Evolutionary conservation across 2,113 vertebrate genomes (phyloP), one percentile per base, ranked within the genome.

Genomic region (Opisthocomus hoazin): DNA sequence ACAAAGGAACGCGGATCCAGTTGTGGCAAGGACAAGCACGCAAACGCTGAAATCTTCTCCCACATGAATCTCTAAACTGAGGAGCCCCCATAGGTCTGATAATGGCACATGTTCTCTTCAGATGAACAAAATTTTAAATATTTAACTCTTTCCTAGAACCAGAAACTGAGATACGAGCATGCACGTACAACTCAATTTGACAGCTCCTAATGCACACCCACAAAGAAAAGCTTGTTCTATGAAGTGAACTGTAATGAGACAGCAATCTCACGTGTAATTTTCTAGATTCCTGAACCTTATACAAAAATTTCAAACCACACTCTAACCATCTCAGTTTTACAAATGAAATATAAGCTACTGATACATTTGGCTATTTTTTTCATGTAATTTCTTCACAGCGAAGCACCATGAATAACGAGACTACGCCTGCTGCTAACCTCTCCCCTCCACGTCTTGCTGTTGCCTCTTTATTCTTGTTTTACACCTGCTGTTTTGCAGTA

Each of bases 401-500:
- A 94, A 96, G 75, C 93, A 96, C 76, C 13, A 6, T 58, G 27
- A 93, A 63, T 64, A 81, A 78, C 78, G 65, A 87, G 11, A 27
- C 66, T 85, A 16, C 46, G n/a, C 54, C 82, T 90, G 61, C 96
- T 94, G 81, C 89, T 97, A 88, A 97, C 96, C 82, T 94, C 85
- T 89, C 79, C 34, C 63, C 87, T 95, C 76, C 87, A 95, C 92
- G 96, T 94, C 96, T 91, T 93, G 84, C 94, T 94, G 70, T 86
- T 92, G 79, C 56, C 69, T 93, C 60, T 93, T 84, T 89, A 80
- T 91, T 97, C 20, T 96, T 96, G 85, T 96, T 93, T 93, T 86
- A 94, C 70, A 86, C 92, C 86, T 93, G 89, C 95, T 97, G 82
- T 78, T 97, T 96, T 94, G 95, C 86, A 93, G 90, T 77, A 94